A percentile compares a stretch with the other conserved stretches of the same genome.
Evolutionary conservation across 2,797 vertebrate species (phyloP).

Genomic region (Propithecus deckenii): DNA sequence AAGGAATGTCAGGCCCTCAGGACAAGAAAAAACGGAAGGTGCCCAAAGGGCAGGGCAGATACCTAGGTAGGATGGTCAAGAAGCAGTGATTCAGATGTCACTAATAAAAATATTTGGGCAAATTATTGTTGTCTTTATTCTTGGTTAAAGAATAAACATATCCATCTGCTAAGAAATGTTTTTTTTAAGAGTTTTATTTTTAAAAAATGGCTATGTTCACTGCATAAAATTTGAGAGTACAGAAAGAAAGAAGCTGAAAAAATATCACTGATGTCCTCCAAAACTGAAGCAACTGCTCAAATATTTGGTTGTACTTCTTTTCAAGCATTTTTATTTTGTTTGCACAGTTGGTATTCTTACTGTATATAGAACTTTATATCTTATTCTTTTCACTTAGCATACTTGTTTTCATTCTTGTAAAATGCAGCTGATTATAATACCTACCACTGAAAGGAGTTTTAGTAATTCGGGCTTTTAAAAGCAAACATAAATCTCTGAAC

Average conservation of each 20-base stretch:
- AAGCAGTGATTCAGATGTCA: background rate
- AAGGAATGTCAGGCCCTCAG: background rate
- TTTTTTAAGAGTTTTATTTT: constrained; percentile 22
- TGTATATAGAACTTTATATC: background rate
- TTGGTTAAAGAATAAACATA: background rate
- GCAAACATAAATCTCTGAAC: constrained; percentile 14
- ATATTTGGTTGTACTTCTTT: background rate
- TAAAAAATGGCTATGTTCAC: background rate
- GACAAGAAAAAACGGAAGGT: background rate
- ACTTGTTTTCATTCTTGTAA: constrained; percentile 27
- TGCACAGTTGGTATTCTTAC: background rate
- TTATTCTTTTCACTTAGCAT: background rate
- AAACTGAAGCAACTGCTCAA: background rate
- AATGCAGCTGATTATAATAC: constrained; percentile 8
- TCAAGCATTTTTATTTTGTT: background rate
- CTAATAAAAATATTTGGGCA: background rate
- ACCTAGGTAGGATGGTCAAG: background rate
- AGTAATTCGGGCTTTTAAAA: constrained; percentile 40
- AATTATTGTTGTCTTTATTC: background rate
- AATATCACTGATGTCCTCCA: background rate
- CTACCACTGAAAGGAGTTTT: background rate
- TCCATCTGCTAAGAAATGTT: background rate
- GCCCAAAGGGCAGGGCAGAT: background rate
- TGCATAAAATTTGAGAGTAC: background rate
- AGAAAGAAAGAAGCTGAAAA: background rate